phyloP scores from a whole-genome alignment of 2,113 vertebrate species.

The Oenanthe oenanthe region DNA sequence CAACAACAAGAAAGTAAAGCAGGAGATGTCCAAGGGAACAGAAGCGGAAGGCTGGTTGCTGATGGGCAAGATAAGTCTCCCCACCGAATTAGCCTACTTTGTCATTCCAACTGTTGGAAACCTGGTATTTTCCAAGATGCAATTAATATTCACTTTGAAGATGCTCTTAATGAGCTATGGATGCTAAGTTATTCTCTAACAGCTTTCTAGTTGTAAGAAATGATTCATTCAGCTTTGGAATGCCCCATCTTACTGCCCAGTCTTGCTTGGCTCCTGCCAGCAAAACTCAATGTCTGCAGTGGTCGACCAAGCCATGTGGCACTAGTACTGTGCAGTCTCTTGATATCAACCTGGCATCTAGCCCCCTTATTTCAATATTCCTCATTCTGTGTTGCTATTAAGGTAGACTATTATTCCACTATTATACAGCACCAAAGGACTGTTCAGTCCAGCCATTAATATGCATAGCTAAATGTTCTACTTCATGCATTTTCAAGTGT shows the following conservation, averaged over 20 bases:
- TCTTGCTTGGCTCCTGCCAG: slow-evolving; percentile 42
- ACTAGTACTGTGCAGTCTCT: slow-evolving; percentile 32
- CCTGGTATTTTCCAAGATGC: slow-evolving; percentile 65
- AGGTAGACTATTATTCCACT: slow-evolving; percentile 25
- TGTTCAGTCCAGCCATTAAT: neutral
- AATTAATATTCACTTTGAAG: slow-evolving; percentile 72
- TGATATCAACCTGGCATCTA: slow-evolving; percentile 56
- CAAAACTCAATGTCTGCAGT: slow-evolving; percentile 54
- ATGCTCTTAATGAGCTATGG: slow-evolving; percentile 63
- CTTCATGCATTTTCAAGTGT: neutral
- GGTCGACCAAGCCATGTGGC: slow-evolving; percentile 56
- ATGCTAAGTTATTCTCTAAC: slow-evolving; percentile 58
- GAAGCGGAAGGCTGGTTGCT: slow-evolving; percentile 57
- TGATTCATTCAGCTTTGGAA: slow-evolving; percentile 62
- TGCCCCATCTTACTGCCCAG: slow-evolving; percentile 46
- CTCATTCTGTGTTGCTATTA: slow-evolving; percentile 15
- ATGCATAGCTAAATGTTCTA: neutral
- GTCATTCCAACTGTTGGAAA: slow-evolving; percentile 70
- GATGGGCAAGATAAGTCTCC: slow-evolving; percentile 59
- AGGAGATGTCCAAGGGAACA: slow-evolving; percentile 62
- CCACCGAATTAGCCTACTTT: slow-evolving; percentile 66
- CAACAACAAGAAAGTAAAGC: slow-evolving; percentile 63
- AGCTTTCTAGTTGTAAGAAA: slow-evolving; percentile 58
- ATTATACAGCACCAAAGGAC: neutral
- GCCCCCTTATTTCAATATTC: slow-evolving; percentile 52